These are phyloP conservation scores for Pardosa pseudoannulata DNA, from an alignment of 2,888 invertebrate species.

Conservation along the genomic window DNA sequence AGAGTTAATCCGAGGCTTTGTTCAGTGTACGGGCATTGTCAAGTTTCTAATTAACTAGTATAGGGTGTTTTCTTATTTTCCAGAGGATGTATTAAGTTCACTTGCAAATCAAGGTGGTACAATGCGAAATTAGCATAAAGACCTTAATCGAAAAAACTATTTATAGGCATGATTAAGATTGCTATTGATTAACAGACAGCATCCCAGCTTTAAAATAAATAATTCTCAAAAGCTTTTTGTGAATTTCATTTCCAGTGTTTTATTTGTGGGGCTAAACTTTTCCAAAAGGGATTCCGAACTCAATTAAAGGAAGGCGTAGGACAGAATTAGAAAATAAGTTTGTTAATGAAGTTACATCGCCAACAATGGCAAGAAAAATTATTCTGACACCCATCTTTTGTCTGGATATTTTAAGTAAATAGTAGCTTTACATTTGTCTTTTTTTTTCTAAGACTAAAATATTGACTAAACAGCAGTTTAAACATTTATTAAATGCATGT, in stretches of 20 bases:
- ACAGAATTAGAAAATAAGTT: too few species aligned
- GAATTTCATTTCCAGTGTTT: background rate
- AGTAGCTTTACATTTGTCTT: too few species aligned
- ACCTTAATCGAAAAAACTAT: slow-evolving; percentile 5
- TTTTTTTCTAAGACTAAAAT: too few species aligned
- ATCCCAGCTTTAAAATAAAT: background rate
- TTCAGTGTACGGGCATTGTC: background rate
- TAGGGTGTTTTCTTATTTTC: background rate
- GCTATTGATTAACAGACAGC: background rate
- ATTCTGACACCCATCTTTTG: too few species aligned
- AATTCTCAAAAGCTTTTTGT: background rate
- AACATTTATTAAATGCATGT: too few species aligned
- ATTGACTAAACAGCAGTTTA: too few species aligned
- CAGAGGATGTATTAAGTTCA: background rate
- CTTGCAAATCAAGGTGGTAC: background rate
- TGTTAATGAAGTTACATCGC: too few species aligned
- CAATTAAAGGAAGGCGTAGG: too few species aligned
- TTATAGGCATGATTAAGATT: slow-evolving; percentile 4
- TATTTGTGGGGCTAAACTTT: background rate
- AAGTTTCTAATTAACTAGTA: slow-evolving; percentile 14
- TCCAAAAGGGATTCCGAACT: too few species aligned
- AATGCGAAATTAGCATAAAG: slow-evolving; percentile 6
- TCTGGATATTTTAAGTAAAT: too few species aligned
- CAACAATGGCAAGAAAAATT: too few species aligned
- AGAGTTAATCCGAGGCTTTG: background rate